Evolutionary conservation across 2,888 invertebrate genomes (phyloP), one percentile per base, ranked within the genome.

Genomic region (Nephrotoma appendiculata): DNA sequence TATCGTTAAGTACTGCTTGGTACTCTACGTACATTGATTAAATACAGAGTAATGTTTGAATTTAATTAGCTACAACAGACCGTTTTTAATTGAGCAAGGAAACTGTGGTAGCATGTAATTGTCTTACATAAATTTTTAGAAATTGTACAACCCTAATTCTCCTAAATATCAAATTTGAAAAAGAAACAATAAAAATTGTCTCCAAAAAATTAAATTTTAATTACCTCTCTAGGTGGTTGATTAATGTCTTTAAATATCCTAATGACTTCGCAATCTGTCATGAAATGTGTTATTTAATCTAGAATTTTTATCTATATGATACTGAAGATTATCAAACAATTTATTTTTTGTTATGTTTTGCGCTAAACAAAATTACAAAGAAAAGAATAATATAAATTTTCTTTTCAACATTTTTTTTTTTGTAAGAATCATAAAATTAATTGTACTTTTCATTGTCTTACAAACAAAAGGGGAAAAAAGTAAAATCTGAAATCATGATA

Each of bases 381-480:
- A 9, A 57, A 57, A 5, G 57, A 57, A 71, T 31, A 57, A 57
- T 57, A 57, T 57, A 57, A 57, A 71, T 71, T 71, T 31, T 71
- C 31, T 71, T 71, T 71, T 71, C 71, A 71, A 71, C 71, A 31
- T 48, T 48, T 12, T 48, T 12, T 48, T 71, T 71, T 71, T 71
- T 71, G 71, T 71, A 71, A 71, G 71, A 71, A 71, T 71, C 71
- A 71, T 71, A 71, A 71, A 71, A 71, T 71, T 71, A 71, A 71
- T 71, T 71, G 71, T 71, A 71, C 84, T 84, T 84, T 42, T 84
- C 43, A 41, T 84, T 84, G 84, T 84, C 84, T 84, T 84, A 84
- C 84, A 84, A 84, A 84, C 41, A 84, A 84, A 84, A 57, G 42
- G 12, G n/a, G 84, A 84, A 42, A 42, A 84, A 15, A 84, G 31